These are phyloP conservation scores for Propithecus perrieri DNA, from an alignment of 2,797 vertebrate species.

Conservation along the genomic window DNA sequence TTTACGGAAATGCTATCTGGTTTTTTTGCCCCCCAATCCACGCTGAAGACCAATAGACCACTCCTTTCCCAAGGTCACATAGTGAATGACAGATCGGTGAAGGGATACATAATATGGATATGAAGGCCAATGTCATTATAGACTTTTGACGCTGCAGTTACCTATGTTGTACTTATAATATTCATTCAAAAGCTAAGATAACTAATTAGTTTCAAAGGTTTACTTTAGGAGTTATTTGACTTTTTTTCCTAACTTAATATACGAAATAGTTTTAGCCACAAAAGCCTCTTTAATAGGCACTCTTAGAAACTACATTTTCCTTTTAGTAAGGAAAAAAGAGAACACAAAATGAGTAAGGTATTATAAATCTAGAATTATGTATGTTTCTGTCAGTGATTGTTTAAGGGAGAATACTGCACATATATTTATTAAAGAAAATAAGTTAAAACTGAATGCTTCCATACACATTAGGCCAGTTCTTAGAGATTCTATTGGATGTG, in stretches of 20 bases:
- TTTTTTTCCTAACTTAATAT: neutral
- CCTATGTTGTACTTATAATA: neutral
- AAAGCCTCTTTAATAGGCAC: neutral
- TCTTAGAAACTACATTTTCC: neutral
- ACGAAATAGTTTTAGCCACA: neutral
- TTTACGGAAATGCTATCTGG: neutral
- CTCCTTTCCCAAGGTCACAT: neutral
- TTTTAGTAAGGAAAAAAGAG: neutral
- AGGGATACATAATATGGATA: neutral
- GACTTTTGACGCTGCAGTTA: neutral
- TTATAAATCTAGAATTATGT: neutral
- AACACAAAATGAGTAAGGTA: neutral
- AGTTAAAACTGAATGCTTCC: slow-evolving; percentile 41
- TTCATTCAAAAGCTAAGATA: slow-evolving; percentile 2
- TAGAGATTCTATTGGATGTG: neutral
- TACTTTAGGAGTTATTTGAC: neutral
- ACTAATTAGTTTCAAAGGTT: neutral
- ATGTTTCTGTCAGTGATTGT: neutral
- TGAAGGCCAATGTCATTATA: neutral
- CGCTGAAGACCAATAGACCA: neutral
- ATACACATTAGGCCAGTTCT: neutral
- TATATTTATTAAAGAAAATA: slow-evolving; percentile 46
- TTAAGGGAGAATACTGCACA: neutral
- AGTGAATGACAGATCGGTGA: neutral
- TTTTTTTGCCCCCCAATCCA: slow-evolving; percentile 6